phyloP scores from a whole-genome alignment of 2,113 vertebrate genomes.

The Sclerurus mexicanus region DNA sequence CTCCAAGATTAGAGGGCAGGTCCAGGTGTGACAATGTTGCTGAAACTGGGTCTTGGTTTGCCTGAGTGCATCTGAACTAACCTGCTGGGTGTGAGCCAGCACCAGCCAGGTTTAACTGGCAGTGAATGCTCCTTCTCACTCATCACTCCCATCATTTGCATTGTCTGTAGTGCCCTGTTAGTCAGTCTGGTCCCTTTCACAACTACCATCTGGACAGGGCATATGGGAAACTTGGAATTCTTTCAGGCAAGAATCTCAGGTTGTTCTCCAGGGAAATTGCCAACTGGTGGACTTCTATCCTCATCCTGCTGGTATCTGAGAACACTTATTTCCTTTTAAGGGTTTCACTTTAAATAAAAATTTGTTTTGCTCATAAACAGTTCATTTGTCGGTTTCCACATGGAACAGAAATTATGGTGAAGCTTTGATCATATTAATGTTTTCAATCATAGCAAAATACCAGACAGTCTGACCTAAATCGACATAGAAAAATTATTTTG shows the following conservation, averaged over 20 bases:
- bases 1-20: not conserved
- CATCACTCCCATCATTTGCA: not conserved
- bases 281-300: not conserved
- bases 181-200: not conserved
- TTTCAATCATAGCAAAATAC: not conserved
- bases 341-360: not conserved
- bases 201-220: conserved; percentile 2
- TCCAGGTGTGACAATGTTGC: not conserved
- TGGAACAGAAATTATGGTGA: not conserved
- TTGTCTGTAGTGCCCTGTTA: not conserved
- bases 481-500: not conserved
- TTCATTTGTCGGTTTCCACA: not conserved
- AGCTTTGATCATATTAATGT: not conserved
- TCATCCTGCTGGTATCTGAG: not conserved
- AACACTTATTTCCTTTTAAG: not conserved
- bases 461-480: not conserved
- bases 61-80: not conserved
- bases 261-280: not conserved
- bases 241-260: not conserved
- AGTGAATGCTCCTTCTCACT: not conserved
- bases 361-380: not conserved
- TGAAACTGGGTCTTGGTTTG: not conserved
- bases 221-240: conserved; percentile 3
- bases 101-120: not conserved
- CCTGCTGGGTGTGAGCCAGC: not conserved